Percentiles rank a stretch among this genome's conserved stretches.
phyloP scores from a whole-genome alignment of 2,888 invertebrate species.

The Ypsolopha scabrella region DNA sequence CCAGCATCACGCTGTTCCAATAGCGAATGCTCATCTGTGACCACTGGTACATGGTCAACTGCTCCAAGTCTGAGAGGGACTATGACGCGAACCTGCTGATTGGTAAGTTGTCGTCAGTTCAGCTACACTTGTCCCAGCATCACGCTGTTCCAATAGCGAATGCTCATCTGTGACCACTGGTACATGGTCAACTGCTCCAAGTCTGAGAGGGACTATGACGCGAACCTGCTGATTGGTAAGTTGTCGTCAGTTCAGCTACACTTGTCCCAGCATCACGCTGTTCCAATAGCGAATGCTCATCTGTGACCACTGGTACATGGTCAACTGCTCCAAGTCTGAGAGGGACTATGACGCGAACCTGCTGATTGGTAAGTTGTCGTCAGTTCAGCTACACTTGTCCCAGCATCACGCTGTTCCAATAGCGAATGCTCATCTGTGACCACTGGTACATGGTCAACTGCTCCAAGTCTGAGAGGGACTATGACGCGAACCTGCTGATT shows the following conservation, averaged over 20 bases:
- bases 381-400: conserved; percentile 73
- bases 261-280: too few species aligned
- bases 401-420: conserved; percentile 83
- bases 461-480: conserved; percentile 75
- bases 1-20: conserved; percentile 55
- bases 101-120: conserved; percentile 70
- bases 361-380: conserved; percentile 70
- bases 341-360: conserved; percentile 78
- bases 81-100: conserved; percentile 75
- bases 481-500: conserved; percentile 77
- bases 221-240: conserved; percentile 79
- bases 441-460: conserved; percentile 89
- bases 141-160: too few species aligned
- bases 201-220: conserved; percentile 52
- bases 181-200: too few species aligned
- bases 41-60: conserved; percentile 87
- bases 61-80: conserved; percentile 75
- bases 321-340: conserved; percentile 86
- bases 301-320: conserved; percentile 7
- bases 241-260: not conserved
- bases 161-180: too few species aligned
- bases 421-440: conserved; percentile 84
- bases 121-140: too few species aligned
- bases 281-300: too few species aligned
- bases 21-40: conserved; percentile 18